Base-by-base conservation (phyloP, 2,113 vertebrate species). In the Takifugu bimaculatus region DNA sequence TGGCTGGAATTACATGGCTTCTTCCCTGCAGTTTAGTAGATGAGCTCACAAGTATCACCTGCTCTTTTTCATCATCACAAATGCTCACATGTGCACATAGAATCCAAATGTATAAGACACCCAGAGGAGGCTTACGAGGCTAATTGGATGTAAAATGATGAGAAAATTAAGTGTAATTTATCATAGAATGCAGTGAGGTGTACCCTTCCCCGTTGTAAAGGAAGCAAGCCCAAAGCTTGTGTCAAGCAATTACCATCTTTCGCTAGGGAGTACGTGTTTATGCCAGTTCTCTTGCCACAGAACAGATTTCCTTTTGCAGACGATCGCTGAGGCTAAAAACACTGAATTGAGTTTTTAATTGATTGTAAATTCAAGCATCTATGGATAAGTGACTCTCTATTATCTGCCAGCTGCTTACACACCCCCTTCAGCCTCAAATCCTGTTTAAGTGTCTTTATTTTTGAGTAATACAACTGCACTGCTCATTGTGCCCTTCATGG, bases 91-190 rank as follows among this genome's bases (percentile, higher is more conserved):
- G 45, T 52, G 42, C 63, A 70, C 20, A 29, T 50, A 29, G 15
- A 55, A 12, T 5, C 58, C 52, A 44, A 25, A 42, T 57, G 58
- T 65, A 73, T 47, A 61, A 64, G 14, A 43, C n/a, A n/a, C 26
- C 26, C 10, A 50, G 53, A 55, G 43, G 57, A 66, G 48, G 65
- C 29, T 63, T 51, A 32, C 62, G 57, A 32, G 58, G 75, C 60
- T 78, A 78, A 80, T 79, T 77, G 49, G 63, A 70, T 72, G 59
- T 62, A 76, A 80, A 39, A 78, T 64, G 53, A 75, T 69, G 63
- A 61, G 70, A 67, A 65, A 67, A 83, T 70, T 29, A 72, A 77
- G 60, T 57, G 49, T 82, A 77, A 84, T 79, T 75, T 75, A 72
- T 68, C 58, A 44, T 80, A 60, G 29, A 39, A 57, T 68, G 63